These are phyloP conservation scores for Typhlomys cinereus DNA, from an alignment of 2,113 vertebrate species.

Conservation along the genomic window DNA sequence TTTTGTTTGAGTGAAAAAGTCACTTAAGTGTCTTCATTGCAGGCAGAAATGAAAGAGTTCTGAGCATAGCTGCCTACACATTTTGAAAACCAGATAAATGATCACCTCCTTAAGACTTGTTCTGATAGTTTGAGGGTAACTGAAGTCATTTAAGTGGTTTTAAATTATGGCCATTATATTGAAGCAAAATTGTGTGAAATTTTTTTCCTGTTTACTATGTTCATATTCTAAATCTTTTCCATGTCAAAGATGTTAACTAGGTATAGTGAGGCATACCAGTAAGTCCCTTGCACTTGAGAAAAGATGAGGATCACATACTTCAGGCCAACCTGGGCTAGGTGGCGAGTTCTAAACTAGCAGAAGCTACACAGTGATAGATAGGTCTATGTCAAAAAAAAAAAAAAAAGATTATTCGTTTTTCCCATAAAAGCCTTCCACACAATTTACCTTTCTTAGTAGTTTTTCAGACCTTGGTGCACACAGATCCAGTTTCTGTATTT, in stretches of 20 bases:
- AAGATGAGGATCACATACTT: no score
- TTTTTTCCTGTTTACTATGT: conserved; percentile 3
- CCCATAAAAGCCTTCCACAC: conserved; percentile 3
- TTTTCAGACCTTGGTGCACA: conserved; percentile 87
- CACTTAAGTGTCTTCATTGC: background rate
- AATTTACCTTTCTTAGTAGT: conserved; percentile 43
- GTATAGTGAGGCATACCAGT: background rate
- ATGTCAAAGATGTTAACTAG: background rate
- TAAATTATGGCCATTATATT: background rate
- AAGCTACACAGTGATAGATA: no score
- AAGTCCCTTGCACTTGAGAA: background rate
- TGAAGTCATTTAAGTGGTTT: background rate
- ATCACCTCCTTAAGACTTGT: background rate
- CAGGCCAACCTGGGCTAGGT: no score
- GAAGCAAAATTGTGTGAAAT: conserved; percentile 5
- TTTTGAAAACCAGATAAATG: conserved; percentile 36
- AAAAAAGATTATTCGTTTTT: background rate
- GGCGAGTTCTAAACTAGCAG: no score
- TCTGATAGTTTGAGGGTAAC: conserved; percentile 15
- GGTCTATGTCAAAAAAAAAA: no score
- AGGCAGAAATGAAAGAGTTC: background rate
- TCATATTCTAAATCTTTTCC: conserved; percentile 10
- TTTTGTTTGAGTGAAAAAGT: background rate
- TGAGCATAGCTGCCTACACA: background rate
- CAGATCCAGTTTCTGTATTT: conserved; percentile 25